phyloP scores from a whole-genome alignment of 2,888 invertebrate species.

The Elegia similella region DNA sequence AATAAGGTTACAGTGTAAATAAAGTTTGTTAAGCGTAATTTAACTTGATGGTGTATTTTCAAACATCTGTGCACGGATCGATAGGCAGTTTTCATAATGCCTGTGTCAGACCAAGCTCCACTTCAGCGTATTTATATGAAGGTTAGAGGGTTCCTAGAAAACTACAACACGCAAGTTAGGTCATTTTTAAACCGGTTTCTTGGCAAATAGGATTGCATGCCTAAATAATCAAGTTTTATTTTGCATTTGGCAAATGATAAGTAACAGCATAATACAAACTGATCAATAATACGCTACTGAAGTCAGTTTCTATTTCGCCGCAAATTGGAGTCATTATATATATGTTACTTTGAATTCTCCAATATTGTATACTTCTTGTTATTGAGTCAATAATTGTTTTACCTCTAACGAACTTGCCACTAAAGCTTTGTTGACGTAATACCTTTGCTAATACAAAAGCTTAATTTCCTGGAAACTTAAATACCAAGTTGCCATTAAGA shows the following conservation, averaged over 20 bases:
- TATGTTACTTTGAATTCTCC: too few relatives aligned
- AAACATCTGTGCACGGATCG: slow-evolving; percentile 8
- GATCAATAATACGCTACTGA: too few relatives aligned
- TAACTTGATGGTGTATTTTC: slow-evolving; percentile 9
- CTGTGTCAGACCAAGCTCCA: not conserved
- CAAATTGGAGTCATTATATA: too few relatives aligned
- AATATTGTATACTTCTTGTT: too few relatives aligned
- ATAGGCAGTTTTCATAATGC: not conserved
- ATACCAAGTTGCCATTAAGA: too few relatives aligned
- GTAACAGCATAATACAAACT: not conserved
- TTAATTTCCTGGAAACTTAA: too few relatives aligned
- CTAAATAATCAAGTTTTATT: not conserved
- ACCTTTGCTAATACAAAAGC: too few relatives aligned
- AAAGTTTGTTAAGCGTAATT: slow-evolving; percentile 6
- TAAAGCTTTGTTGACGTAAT: too few relatives aligned
- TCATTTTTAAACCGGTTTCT: slow-evolving; percentile 13
- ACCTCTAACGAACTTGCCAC: too few relatives aligned
- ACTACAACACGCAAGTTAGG: slow-evolving; percentile 12
- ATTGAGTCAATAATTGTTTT: too few relatives aligned
- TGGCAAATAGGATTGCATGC: slow-evolving; percentile 4
- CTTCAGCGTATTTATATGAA: not conserved
- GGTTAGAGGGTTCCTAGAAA: slow-evolving; percentile 10
- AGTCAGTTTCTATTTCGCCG: too few relatives aligned
- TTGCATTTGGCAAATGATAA: not conserved
- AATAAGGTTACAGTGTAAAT: slow-evolving; percentile 8